Percentiles rank a stretch among this genome's conserved stretches.
phyloP scores from a whole-genome alignment of 2,888 invertebrate genomes.

The Pristionchus entomophagus region DNA sequence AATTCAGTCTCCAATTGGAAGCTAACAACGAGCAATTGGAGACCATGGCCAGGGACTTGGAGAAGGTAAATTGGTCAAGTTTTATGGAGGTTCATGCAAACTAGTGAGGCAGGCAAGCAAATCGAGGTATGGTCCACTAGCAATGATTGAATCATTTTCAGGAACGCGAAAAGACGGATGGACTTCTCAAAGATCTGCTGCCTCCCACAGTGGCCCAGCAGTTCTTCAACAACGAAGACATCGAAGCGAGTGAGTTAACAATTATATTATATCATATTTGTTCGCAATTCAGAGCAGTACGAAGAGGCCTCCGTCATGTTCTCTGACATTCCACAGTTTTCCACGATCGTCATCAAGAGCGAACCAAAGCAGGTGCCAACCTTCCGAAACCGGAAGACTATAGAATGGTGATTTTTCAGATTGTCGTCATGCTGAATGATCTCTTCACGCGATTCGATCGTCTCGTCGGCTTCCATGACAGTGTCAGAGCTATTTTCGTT shows the following conservation, averaged over 20 bases:
- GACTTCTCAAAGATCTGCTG: constrained; percentile 74
- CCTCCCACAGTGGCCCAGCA: constrained; percentile 72
- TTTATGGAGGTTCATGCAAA: too few relatives aligned
- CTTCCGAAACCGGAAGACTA: too few relatives aligned
- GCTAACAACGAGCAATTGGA: constrained; percentile 72
- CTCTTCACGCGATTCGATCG: constrained; percentile 72
- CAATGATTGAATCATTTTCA: neutral
- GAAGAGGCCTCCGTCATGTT: constrained; percentile 73
- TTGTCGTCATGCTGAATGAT: constrained; percentile 69
- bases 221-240: constrained; percentile 69
- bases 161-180: constrained; percentile 76
- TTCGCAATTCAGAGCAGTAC: constrained; percentile 54
- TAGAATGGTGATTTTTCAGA: constrained; percentile 47
- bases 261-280: neutral
- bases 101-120: too few relatives aligned
- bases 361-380: constrained; percentile 70
- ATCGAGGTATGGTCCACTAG: too few relatives aligned
- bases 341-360: constrained; percentile 72
- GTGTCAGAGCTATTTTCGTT: too few relatives aligned
- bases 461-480: constrained; percentile 54
- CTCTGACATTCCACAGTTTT: constrained; percentile 76
- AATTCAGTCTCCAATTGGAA: constrained; percentile 67
- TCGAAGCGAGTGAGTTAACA: constrained; percentile 60
- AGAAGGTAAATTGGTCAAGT: too few relatives aligned
- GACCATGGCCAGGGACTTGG: constrained; percentile 67